Evolutionary conservation across 1,140 invertebrate genomes (phyloP).

Genomic region (Platyura marginata): DNA sequence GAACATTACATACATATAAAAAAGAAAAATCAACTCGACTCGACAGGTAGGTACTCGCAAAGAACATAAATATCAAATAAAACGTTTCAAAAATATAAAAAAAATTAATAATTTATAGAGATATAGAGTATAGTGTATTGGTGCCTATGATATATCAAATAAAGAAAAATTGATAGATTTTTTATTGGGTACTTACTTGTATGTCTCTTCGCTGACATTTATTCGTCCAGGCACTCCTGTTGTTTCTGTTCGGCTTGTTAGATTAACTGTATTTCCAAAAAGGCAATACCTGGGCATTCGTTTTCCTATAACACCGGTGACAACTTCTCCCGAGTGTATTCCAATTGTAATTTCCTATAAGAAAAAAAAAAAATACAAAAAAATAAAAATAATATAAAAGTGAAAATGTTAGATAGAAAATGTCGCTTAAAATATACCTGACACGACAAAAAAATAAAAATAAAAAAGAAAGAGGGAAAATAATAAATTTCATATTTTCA

Average conservation of each 20-base stretch:
- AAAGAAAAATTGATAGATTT: too few relatives aligned
- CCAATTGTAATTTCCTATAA: slow-evolving; percentile 83
- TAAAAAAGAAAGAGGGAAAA: too few relatives aligned
- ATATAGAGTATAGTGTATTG: too few relatives aligned
- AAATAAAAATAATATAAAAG: neutral
- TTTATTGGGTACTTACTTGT: slow-evolving; percentile 69
- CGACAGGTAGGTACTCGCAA: too few relatives aligned
- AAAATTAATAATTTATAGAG: too few relatives aligned
- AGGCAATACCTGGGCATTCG: slow-evolving; percentile 94
- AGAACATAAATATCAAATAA: too few relatives aligned
- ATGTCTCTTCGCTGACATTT: slow-evolving; percentile 87
- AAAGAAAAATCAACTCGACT: too few relatives aligned
- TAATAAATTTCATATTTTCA: too few relatives aligned
- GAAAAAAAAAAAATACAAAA: neutral
- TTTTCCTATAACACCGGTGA: slow-evolving; percentile 92
- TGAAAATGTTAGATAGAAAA: neutral
- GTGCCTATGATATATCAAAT: too few relatives aligned
- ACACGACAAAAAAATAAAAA: neutral
- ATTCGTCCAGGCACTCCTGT: slow-evolving; percentile 80
- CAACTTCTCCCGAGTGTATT: slow-evolving; percentile 89
- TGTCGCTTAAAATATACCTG: neutral
- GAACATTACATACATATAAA: too few relatives aligned
- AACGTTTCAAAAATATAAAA: too few relatives aligned
- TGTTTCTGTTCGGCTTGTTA: slow-evolving; percentile 88
- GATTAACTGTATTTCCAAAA: slow-evolving; percentile 92